Evolutionary conservation across 2,888 invertebrate genomes (phyloP), one percentile per base, ranked within the genome.

Genomic region (Spilosoma lubricipeda): DNA sequence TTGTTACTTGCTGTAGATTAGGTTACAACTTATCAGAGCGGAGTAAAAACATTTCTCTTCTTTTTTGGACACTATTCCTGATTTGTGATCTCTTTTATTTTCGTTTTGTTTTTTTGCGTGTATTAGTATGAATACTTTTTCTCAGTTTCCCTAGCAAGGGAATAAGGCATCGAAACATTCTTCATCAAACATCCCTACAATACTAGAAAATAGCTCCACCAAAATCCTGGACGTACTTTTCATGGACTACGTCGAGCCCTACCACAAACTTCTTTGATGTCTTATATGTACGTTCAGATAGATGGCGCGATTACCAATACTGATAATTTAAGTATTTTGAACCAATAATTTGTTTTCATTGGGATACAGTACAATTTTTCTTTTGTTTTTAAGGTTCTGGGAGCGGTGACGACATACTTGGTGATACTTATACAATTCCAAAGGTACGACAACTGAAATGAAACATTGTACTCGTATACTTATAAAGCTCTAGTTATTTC

Each of bases 391-490:
- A 91, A 96, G 96, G 93, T 96, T 30, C 93, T 96, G 3, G 96
- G 96, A 4, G 96, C 96, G 4, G 96, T 96, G 1, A 96, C 96
- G 0, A 96, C 96, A 0, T 96, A 96, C 85, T 86, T 96, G 72
- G 96, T 96, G 9, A 96, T 96, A 75, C 88, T 96, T 18, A 96
- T 96, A 86, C 96, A 96, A 85, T 97, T 97, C 77, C 96, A 97
- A 88, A 95, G 96, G 87, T 96, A 96, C 59, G 96, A 96, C 68
- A 85, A 67, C 56, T 88, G 80, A 83, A 69, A 72, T 48, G 48
- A 52, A 48, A 5, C 23, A 36, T 5, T 65, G 33, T 64, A n/a
- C n/a, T n/a, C n/a, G 52, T 67, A 56, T 72, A n/a, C n/a, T 27
- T 27, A 5, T 56, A 72, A 70, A 70, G 39, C 70, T 82, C 76